phyloP scores from a whole-genome alignment of 2,797 vertebrate species.

The Urosaurus nigricauda region DNA sequence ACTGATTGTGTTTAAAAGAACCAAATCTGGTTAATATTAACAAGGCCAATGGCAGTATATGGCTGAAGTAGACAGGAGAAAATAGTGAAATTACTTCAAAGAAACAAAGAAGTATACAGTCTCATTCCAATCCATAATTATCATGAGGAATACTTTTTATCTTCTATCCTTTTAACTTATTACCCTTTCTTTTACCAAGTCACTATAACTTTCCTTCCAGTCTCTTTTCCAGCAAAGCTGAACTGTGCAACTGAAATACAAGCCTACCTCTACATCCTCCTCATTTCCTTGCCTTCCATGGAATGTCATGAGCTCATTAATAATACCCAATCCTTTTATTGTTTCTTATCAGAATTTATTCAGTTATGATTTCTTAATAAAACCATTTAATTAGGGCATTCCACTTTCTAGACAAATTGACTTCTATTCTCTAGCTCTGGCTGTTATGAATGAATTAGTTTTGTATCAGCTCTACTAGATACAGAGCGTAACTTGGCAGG shows the following conservation, averaged over 20 bases:
- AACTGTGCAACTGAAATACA: neutral
- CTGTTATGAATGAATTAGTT: no score
- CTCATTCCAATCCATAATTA: neutral
- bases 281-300: neutral
- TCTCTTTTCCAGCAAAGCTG: neutral
- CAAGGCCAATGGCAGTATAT: neutral
- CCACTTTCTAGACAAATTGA: no score
- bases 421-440: no score
- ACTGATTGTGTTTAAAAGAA: neutral
- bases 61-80: neutral
- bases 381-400: no score
- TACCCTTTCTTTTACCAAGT: neutral
- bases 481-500: no score
- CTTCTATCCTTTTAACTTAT: neutral
- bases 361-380: no score
- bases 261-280: neutral
- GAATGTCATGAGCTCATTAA: neutral
- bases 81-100: neutral
- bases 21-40: neutral
- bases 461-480: no score
- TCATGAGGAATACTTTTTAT: neutral
- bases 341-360: neutral
- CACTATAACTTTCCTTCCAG: neutral
- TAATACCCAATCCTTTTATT: neutral
- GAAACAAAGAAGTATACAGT: neutral